Conservation (phyloP, 2,797 vertebrate genomes). For the Podarcis siculus region DNA sequence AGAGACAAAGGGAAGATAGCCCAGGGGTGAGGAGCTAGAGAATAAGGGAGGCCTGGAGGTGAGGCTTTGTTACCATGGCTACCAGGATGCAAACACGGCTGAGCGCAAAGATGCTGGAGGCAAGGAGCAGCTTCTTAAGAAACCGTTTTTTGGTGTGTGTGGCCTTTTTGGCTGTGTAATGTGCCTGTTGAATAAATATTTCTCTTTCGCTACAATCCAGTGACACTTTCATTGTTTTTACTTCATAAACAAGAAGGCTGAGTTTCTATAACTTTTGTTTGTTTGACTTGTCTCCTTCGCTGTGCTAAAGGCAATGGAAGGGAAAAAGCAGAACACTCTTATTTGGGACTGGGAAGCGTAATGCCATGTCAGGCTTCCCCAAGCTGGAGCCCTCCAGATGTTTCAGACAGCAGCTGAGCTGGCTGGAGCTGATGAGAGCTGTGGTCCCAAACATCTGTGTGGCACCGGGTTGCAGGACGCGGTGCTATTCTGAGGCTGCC, state of each 20-base stretch:
- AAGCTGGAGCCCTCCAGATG: no score
- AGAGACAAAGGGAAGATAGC: constrained; percentile 1
- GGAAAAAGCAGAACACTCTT: not conserved
- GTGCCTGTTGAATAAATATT: constrained; percentile 26
- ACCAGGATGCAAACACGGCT: constrained; percentile 14
- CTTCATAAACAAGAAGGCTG: constrained; percentile 12
- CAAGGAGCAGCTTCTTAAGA: not conserved
- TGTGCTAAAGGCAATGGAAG: not conserved
- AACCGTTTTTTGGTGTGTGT: not conserved
- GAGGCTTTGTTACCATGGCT: not conserved
- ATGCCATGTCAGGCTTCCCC: not conserved
- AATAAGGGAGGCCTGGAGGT: not conserved
- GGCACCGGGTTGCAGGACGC: no score
- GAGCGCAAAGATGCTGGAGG: not conserved
- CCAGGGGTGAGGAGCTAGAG: not conserved
- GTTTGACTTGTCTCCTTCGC: not conserved
- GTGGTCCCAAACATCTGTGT: no score
- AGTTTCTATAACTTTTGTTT: not conserved
- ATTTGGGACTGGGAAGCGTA: not conserved
- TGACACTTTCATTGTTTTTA: constrained; percentile 14
- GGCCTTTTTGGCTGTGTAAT: not conserved
- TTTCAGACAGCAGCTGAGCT: no score
- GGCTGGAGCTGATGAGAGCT: no score
- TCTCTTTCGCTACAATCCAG: not conserved
- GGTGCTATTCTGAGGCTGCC: no score